Conservation (phyloP, 2,888 invertebrate species). For the Chloroclysta siterata region DNA sequence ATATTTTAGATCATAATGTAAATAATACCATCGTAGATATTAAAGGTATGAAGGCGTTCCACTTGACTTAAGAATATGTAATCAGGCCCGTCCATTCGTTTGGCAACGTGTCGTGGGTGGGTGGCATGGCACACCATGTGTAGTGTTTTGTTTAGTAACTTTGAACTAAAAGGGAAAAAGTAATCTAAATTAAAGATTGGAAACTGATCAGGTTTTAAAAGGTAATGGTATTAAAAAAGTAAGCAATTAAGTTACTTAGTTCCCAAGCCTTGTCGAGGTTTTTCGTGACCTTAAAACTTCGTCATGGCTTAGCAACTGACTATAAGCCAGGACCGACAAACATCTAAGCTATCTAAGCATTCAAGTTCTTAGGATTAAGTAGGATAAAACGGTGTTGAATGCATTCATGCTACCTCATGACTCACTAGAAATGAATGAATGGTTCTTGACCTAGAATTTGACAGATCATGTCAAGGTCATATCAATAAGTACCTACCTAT, state of each 20-base stretch:
- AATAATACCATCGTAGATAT: neutral
- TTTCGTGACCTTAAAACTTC: too few species aligned
- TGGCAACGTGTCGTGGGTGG: conserved; percentile 7
- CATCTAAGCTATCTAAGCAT: too few species aligned
- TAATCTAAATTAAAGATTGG: neutral
- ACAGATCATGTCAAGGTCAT: conserved; percentile 65
- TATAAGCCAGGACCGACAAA: too few species aligned
- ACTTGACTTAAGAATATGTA: conserved; percentile 11
- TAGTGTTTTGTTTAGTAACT: conserved; percentile 10
- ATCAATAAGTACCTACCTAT: conserved; percentile 43
- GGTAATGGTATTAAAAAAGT: too few species aligned
- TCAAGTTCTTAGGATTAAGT: neutral
- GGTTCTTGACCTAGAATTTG: conserved; percentile 60
- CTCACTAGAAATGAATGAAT: conserved; percentile 35
- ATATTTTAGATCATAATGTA: neutral
- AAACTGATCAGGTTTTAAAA: neutral
- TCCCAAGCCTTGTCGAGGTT: too few species aligned
- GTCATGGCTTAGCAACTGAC: too few species aligned
- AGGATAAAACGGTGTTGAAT: conserved; percentile 12
- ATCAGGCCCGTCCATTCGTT: conserved; percentile 12
- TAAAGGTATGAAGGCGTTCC: conserved; percentile 11
- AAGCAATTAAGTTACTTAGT: neutral
- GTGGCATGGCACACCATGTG: conserved; percentile 8
- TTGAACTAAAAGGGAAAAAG: neutral
- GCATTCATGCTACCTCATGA: conserved; percentile 17